These are phyloP conservation scores for Gnathonemus longibarbis DNA, from an alignment of 2,113 vertebrate genomes.

Conservation along the genomic window DNA sequence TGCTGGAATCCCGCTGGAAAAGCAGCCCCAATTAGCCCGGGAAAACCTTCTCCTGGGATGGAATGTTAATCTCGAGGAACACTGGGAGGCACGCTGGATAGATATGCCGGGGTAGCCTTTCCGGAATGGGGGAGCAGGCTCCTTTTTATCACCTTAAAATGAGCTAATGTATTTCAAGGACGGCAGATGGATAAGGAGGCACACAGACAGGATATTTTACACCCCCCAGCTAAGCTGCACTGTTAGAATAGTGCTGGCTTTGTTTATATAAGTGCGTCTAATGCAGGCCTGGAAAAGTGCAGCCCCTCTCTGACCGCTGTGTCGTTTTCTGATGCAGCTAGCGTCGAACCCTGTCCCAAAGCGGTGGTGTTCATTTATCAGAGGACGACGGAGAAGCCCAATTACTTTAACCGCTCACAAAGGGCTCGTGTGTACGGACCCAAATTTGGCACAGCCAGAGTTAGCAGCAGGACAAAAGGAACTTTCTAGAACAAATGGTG, in stretches of 20 bases:
- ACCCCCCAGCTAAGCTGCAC: not conserved
- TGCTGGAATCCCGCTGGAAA: slow-evolving; percentile 20
- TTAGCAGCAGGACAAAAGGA: slow-evolving; percentile 6
- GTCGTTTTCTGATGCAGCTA: not conserved
- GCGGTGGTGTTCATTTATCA: not conserved
- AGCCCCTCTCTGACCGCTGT: not conserved
- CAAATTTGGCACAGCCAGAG: not conserved
- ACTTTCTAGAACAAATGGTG: not conserved
- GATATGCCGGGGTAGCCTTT: not conserved
- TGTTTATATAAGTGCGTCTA: not conserved
- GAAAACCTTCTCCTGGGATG: slow-evolving; percentile 33
- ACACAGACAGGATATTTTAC: not conserved
- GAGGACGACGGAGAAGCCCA: not conserved
- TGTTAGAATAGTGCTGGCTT: not conserved
- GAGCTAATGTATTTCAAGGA: slow-evolving; percentile 9
- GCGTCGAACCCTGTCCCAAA: not conserved
- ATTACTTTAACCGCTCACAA: not conserved
- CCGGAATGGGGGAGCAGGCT: not conserved
- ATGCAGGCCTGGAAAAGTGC: not conserved
- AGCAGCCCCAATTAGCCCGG: slow-evolving; percentile 35
- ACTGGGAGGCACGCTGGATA: not conserved
- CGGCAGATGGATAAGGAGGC: not conserved
- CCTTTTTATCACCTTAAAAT: not conserved
- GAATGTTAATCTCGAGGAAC: slow-evolving; percentile 34
- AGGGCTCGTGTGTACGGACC: not conserved